Percentiles rank a stretch among this genome's conserved stretches.
Conservation (phyloP, 1,140 invertebrate species). For the Ganaspis sp. region DNA sequence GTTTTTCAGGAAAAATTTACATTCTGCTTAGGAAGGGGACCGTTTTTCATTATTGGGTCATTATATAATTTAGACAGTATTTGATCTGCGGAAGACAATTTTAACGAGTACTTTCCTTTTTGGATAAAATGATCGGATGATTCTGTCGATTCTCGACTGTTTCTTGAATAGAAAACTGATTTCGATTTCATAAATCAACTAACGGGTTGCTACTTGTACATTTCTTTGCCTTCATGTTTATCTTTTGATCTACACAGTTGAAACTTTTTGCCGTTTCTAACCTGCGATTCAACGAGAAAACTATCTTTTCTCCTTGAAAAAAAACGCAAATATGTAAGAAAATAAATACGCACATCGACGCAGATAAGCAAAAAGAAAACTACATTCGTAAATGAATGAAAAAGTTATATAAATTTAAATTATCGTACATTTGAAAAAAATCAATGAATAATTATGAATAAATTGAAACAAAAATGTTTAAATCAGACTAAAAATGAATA, state of each 20-base stretch:
- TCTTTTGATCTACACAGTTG: not conserved
- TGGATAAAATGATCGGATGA: not conserved
- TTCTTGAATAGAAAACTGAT: not conserved
- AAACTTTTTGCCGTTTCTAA: not conserved
- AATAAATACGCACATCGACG: too few species aligned
- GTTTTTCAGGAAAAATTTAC: not conserved
- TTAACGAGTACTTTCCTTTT: constrained; percentile 18
- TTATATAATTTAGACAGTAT: not conserved
- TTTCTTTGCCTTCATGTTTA: not conserved
- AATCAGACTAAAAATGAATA: too few species aligned
- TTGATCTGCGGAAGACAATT: constrained; percentile 7
- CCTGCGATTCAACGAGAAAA: not conserved
- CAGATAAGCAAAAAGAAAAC: too few species aligned
- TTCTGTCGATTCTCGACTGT: not conserved
- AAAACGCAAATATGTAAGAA: too few species aligned
- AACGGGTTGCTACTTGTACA: not conserved
- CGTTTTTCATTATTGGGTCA: not conserved
- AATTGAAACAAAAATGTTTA: too few species aligned
- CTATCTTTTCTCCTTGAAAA: not conserved
- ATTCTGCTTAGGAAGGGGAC: not conserved
- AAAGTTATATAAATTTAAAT: too few species aligned
- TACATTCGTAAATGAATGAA: too few species aligned
- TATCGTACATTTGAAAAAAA: too few species aligned
- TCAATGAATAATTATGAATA: too few species aligned
- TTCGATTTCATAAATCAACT: not conserved